phyloP scores from a whole-genome alignment of 2,888 invertebrate genomes.

The Lasioglossum malachurum region DNA sequence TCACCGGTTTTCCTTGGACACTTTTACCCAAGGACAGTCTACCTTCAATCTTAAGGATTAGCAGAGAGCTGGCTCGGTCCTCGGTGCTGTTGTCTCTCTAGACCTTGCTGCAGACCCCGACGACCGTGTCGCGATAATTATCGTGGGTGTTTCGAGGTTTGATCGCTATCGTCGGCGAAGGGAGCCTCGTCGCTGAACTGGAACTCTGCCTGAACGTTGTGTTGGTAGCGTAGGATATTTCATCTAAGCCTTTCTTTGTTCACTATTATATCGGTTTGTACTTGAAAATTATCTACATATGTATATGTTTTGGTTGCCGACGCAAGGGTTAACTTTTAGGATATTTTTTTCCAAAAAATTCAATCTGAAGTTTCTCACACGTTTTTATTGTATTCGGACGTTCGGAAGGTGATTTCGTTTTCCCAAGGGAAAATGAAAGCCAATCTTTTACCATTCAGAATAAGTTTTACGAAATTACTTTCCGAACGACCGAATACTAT shows the following conservation, averaged over 20 bases:
- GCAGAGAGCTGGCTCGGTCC: slow-evolving; percentile 1
- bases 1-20: slow-evolving; percentile 53
- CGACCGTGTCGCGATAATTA: slow-evolving; percentile 18
- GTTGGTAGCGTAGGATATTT: too few relatives aligned
- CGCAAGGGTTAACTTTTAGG: too few relatives aligned
- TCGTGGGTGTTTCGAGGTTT: slow-evolving; percentile 7
- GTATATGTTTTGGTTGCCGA: too few relatives aligned
- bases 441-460: too few relatives aligned
- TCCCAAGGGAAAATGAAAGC: too few relatives aligned
- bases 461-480: too few relatives aligned
- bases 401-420: too few relatives aligned
- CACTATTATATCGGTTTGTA: background rate
- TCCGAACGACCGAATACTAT: too few relatives aligned
- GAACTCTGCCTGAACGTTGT: background rate
- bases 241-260: background rate
- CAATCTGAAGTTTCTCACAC: too few relatives aligned
- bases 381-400: background rate
- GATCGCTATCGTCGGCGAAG: slow-evolving; percentile 2
- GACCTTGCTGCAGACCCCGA: background rate
- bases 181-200: background rate
- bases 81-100: slow-evolving; percentile 12
- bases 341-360: too few relatives aligned
- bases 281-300: too few relatives aligned
- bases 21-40: slow-evolving; percentile 42
- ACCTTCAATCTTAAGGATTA: slow-evolving; percentile 12